Percentiles rank a stretch among this genome's conserved stretches.
Conservation (phyloP, 2,797 vertebrate genomes). For the Malurus splendens region DNA sequence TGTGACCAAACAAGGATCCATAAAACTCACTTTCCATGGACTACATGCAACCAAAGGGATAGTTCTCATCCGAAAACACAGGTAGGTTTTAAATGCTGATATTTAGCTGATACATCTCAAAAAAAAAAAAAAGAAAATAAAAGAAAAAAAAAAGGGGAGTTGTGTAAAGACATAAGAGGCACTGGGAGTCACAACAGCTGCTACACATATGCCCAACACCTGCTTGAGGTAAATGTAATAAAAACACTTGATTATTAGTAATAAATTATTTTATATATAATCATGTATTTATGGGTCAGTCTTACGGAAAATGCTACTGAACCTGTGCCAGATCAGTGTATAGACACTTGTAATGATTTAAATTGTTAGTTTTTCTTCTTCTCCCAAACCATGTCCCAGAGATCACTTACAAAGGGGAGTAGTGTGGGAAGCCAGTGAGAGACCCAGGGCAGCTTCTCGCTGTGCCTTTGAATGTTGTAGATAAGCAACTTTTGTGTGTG, state of each 20-base stretch:
- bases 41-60: neutral
- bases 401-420: neutral
- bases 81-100: neutral
- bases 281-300: neutral
- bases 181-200: rapidly evolving
- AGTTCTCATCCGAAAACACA: neutral
- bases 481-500: no score
- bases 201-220: rapidly evolving
- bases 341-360: neutral
- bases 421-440: no score
- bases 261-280: neutral
- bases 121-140: neutral
- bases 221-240: neutral
- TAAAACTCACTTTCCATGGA: neutral
- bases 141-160: rapidly evolving
- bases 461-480: no score
- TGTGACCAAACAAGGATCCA: neutral
- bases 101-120: neutral
- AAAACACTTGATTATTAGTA: neutral
- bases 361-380: neutral
- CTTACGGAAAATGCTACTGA: neutral
- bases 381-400: neutral
- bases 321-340: neutral
- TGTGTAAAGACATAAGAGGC: neutral
- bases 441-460: no score